Evolutionary conservation across 2,888 invertebrate species (phyloP).

Genomic region (Trichogramma dendrolimi): DNA sequence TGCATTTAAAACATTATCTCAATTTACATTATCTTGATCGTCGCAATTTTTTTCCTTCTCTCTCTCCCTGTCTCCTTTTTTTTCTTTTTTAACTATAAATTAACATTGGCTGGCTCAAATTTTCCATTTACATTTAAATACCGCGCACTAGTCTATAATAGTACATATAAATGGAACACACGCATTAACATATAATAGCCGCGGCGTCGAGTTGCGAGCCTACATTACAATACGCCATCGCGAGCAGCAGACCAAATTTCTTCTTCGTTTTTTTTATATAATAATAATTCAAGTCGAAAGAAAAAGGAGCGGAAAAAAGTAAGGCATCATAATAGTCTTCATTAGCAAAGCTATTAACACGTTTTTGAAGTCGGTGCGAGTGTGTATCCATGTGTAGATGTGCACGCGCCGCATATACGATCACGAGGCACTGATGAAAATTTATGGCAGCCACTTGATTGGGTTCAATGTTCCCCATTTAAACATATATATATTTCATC

Average conservation of each 20-base stretch:
- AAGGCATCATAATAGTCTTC: slow-evolving; percentile 27
- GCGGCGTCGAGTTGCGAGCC: slow-evolving; percentile 1
- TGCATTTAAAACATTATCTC: slow-evolving; percentile 31
- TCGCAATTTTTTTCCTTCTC: slow-evolving; percentile 19
- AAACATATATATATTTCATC: slow-evolving; percentile 40
- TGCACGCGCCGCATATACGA: no score
- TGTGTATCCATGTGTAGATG: no score
- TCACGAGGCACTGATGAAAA: slow-evolving; percentile 45
- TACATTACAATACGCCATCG: not conserved
- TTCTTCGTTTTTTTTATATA: slow-evolving; percentile 21
- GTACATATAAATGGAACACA: slow-evolving; percentile 22
- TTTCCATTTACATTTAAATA: slow-evolving; percentile 30
- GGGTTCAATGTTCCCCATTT: slow-evolving; percentile 48
- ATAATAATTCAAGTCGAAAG: not conserved
- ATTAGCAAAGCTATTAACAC: slow-evolving; percentile 45
- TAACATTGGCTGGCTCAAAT: slow-evolving; percentile 27
- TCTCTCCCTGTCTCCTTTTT: no score
- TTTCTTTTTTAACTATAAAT: slow-evolving; percentile 19
- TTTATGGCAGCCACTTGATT: slow-evolving; percentile 52
- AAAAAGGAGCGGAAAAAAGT: slow-evolving; percentile 13
- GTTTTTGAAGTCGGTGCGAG: slow-evolving; percentile 33
- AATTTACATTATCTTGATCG: slow-evolving; percentile 31
- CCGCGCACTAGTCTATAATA: slow-evolving; percentile 22
- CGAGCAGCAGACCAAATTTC: slow-evolving; percentile 19
- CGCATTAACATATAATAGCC: slow-evolving; percentile 28